A percentile compares a stretch with the other conserved stretches of the same genome.
Conservation (phyloP, 2,113 vertebrate genomes). For the Calidris pugnax region DNA sequence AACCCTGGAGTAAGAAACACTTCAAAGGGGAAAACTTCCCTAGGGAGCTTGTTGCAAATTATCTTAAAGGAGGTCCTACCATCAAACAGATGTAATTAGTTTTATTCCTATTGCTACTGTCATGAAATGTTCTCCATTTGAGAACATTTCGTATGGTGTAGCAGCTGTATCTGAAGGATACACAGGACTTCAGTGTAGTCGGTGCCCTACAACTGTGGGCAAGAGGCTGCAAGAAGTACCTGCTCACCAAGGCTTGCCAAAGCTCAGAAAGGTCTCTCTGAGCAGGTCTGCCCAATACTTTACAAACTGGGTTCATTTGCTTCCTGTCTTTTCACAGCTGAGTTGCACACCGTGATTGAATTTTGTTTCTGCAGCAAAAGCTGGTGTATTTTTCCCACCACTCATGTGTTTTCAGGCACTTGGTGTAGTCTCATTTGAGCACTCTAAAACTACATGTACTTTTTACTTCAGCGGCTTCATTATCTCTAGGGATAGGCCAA, state of each 20-base stretch:
- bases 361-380: background rate
- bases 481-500: background rate
- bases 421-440: background rate
- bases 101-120: constrained; percentile 27
- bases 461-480: background rate
- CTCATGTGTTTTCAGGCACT: background rate
- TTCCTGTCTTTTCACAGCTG: background rate
- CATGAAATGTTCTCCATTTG: background rate
- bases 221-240: background rate
- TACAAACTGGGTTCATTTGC: background rate
- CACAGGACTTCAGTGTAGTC: background rate
- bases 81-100: constrained; percentile 58
- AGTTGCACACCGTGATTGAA: background rate
- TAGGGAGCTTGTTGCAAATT: constrained; percentile 45
- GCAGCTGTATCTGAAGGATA: background rate
- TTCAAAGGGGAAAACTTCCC: constrained; percentile 54
- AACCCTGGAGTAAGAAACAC: constrained; percentile 48
- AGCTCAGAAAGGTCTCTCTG: background rate
- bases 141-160: background rate
- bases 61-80: constrained; percentile 28
- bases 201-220: background rate
- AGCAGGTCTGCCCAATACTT: background rate
- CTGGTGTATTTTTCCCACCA: background rate
- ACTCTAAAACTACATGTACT: background rate
- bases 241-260: background rate